A percentile compares a stretch with the other conserved stretches of the same genome.
Evolutionary conservation across 2,888 invertebrate genomes (phyloP).

Genomic region (Netelia inedita): DNA sequence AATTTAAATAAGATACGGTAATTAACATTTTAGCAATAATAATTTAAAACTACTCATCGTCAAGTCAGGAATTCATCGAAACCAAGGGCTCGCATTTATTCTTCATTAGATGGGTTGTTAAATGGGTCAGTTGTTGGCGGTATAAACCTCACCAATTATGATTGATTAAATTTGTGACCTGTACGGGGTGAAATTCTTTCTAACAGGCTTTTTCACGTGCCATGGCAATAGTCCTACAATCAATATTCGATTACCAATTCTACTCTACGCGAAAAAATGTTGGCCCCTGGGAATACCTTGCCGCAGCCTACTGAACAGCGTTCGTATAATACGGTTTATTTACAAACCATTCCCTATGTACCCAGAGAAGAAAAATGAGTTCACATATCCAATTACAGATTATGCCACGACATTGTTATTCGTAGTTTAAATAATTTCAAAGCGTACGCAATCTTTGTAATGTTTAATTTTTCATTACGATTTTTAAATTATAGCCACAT

Average conservation of each 20-base stretch:
- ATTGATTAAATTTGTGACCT: background rate
- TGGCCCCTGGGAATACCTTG: too few relatives aligned
- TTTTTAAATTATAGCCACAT: too few relatives aligned
- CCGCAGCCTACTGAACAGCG: too few relatives aligned
- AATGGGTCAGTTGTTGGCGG: conserved; percentile 24
- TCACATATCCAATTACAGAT: too few relatives aligned
- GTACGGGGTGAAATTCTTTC: background rate
- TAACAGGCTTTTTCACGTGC: background rate
- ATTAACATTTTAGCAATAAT: too few relatives aligned
- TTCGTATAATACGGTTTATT: too few relatives aligned
- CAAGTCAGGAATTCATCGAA: conserved; percentile 30
- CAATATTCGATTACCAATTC: too few relatives aligned
- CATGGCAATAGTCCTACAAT: too few relatives aligned
- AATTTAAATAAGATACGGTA: too few relatives aligned
- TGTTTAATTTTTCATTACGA: too few relatives aligned
- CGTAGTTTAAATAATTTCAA: background rate
- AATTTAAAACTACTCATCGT: conserved; percentile 33
- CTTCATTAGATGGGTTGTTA: conserved; percentile 36
- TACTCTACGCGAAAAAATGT: too few relatives aligned
- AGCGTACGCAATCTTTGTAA: background rate
- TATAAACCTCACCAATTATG: conserved; percentile 32
- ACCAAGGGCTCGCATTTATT: conserved; percentile 26
- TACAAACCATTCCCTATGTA: background rate
- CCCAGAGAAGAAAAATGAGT: background rate
- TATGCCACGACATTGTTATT: background rate